Conservation (phyloP, 2,797 vertebrate genomes). For the Rhynchonycteris naso region DNA sequence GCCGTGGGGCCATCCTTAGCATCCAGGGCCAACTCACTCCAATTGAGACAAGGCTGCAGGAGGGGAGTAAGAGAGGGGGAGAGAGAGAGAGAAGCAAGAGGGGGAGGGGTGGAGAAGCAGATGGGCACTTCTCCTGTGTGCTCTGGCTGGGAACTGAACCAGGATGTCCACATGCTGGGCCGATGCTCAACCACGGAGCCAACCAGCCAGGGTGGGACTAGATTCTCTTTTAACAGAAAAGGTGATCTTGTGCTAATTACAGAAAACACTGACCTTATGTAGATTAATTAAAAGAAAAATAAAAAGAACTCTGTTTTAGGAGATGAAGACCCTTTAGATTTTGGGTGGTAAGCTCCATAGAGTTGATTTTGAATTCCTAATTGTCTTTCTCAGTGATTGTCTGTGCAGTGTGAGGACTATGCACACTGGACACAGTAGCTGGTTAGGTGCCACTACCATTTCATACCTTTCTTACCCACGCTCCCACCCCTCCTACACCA, state of each 20-base stretch:
- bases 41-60: too few relatives aligned
- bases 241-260: not conserved
- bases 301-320: not conserved
- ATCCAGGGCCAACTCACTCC: too few relatives aligned
- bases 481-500: not conserved
- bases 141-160: too few relatives aligned
- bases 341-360: not conserved
- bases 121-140: too few relatives aligned
- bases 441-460: not conserved
- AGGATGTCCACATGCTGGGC: too few relatives aligned
- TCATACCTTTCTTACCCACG: not conserved
- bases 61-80: too few relatives aligned
- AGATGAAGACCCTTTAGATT: not conserved
- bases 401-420: not conserved
- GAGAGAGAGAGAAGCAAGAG: too few relatives aligned
- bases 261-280: not conserved
- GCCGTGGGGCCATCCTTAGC: too few relatives aligned
- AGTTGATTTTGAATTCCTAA: not conserved
- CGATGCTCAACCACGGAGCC: too few relatives aligned
- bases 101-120: too few relatives aligned
- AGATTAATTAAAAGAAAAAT: not conserved
- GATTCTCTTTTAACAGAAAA: not conserved
- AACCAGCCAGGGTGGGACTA: not conserved
- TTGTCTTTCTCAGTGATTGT: not conserved
- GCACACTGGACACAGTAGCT: not conserved